phyloP scores from a whole-genome alignment of 2,113 vertebrate species.

The Saguinus midas region DNA sequence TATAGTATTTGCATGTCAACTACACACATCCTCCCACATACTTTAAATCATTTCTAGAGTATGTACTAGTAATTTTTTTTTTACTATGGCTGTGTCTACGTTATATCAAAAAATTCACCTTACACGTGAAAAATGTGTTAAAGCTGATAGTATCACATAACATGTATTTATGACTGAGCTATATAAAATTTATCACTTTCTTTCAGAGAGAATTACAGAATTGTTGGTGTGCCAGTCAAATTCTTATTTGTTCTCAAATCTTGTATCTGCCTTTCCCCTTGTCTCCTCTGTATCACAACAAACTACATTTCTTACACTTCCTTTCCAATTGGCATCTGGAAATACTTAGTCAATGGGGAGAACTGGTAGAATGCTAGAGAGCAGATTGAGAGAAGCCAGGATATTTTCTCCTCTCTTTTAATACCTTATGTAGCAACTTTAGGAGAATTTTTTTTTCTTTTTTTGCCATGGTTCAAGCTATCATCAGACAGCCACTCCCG shows the following conservation, averaged over 20 bases:
- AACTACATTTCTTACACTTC: not conserved
- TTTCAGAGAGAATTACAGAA: not conserved
- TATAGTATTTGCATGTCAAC: not conserved
- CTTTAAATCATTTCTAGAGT: not conserved
- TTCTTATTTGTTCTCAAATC: not conserved
- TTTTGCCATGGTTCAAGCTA: not conserved
- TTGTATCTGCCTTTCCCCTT: not conserved
- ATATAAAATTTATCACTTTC: not conserved
- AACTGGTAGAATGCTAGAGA: not conserved
- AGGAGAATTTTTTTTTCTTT: not conserved
- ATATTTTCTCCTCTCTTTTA: not conserved
- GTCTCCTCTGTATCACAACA: not conserved
- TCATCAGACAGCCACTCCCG: not conserved
- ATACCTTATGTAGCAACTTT: not conserved
- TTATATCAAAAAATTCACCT: constrained; percentile 1
- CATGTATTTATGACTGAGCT: not conserved
- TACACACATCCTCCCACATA: not conserved
- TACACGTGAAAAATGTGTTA: constrained; percentile 12
- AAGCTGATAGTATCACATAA: not conserved
- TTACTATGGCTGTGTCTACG: not conserved
- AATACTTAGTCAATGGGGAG: not conserved
- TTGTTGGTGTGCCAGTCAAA: not conserved
- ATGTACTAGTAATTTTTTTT: no score
- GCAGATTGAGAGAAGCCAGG: not conserved
- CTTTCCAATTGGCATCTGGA: not conserved